These are phyloP conservation scores for Zele albiditarsus DNA, from an alignment of 2,888 invertebrate species.

Conservation along the genomic window DNA sequence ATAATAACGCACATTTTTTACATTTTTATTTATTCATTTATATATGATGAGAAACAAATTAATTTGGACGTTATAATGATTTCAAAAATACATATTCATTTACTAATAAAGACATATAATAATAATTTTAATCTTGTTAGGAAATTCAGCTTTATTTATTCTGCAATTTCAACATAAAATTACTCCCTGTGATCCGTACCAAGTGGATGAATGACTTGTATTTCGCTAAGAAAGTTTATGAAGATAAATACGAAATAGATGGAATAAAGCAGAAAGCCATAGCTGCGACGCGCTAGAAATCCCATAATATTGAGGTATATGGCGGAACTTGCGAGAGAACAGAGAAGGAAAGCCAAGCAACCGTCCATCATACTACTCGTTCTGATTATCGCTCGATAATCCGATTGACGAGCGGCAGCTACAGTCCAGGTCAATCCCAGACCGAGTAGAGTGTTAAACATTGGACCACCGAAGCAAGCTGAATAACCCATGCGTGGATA, in stretches of 20 bases:
- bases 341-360: constrained; percentile 71
- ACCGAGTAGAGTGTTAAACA: constrained; percentile 76
- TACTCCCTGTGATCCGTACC: constrained; percentile 66
- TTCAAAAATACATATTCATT: neutral
- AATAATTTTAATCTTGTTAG: neutral
- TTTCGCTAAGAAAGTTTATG: constrained; percentile 74
- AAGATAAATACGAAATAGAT: constrained; percentile 74
- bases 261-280: constrained; percentile 73
- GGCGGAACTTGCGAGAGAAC: constrained; percentile 71
- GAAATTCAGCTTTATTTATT: neutral
- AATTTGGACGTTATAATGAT: neutral
- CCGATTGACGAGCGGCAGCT: constrained; percentile 51
- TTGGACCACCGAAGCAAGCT: constrained; percentile 81
- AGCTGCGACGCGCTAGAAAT: constrained; percentile 73
- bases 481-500: constrained; percentile 80
- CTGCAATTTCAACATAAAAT: neutral
- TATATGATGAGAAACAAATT: neutral
- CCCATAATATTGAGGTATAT: constrained; percentile 72
- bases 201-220: constrained; percentile 69
- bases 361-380: constrained; percentile 72
- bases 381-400: constrained; percentile 62
- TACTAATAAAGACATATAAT: neutral
- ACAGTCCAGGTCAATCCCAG: constrained; percentile 71
- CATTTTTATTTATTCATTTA: neutral
- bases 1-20: neutral